phyloP scores from a whole-genome alignment of 30 jellyfish, hydroid and myxozoan genomes.

The Cassiopea andromeda region DNA sequence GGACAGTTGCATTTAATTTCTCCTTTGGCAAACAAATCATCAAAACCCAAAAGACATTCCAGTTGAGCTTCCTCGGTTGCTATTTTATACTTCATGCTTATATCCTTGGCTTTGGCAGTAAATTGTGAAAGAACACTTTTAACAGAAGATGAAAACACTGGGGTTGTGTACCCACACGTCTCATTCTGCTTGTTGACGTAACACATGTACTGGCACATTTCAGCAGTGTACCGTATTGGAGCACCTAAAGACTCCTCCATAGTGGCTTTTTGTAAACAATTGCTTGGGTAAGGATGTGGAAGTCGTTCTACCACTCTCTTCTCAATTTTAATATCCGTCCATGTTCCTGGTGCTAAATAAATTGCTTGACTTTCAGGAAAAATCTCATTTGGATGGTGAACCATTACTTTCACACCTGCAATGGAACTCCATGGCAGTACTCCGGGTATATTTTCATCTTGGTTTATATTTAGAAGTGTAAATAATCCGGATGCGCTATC shows the following conservation, averaged over 20 bases:
- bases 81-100: background rate
- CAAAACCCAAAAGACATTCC: background rate
- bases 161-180: background rate
- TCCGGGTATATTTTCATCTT: background rate
- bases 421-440: background rate
- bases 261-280: background rate
- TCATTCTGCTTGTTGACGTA: background rate
- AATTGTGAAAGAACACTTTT: background rate
- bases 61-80: background rate
- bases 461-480: constrained; percentile 7
- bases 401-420: constrained; percentile 12
- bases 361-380: background rate
- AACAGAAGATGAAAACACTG: background rate
- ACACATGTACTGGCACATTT: background rate
- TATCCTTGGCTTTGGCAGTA: background rate
- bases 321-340: constrained; percentile 30
- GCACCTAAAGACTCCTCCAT: background rate
- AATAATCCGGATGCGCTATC: background rate
- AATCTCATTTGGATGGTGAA: constrained; percentile 3
- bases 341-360: constrained; percentile 21
- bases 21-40: background rate
- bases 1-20: constrained; percentile 11
- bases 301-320: constrained; percentile 33
- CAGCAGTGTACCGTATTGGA: background rate
- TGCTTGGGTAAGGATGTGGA: constrained; percentile 37